Evolutionary conservation across 2,797 vertebrate species (phyloP).

Genomic region (Trachurus trachurus): DNA sequence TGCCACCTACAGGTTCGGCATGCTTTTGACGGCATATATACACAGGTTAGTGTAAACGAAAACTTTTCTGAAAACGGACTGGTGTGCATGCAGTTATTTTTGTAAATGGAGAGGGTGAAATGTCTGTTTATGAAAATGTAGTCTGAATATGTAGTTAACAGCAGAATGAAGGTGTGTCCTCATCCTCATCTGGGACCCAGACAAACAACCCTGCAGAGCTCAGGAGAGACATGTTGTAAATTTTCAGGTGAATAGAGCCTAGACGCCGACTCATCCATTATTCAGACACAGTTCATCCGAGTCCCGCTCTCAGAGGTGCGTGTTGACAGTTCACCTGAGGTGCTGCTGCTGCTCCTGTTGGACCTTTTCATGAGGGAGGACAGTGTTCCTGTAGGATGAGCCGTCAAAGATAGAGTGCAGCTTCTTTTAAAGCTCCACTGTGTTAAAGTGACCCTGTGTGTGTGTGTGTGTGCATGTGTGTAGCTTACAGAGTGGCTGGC

Average conservation of each 20-base stretch:
- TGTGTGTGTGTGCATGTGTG: slow-evolving; percentile 20
- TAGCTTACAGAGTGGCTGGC: slow-evolving; percentile 44
- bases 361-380: slow-evolving; percentile 19
- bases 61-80: too few relatives aligned
- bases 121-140: too few relatives aligned
- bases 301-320: slow-evolving; percentile 19
- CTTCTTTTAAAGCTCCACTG: slow-evolving; percentile 20
- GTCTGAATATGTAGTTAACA: too few relatives aligned
- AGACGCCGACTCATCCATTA: slow-evolving; percentile 54
- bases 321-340: slow-evolving; percentile 16
- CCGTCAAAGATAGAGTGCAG: slow-evolving; percentile 16
- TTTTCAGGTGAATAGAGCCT: slow-evolving; percentile 12
- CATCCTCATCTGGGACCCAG: background rate
- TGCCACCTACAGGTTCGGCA: too few relatives aligned
- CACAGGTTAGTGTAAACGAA: too few relatives aligned
- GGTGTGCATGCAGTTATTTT: too few relatives aligned
- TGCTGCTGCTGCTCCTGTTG: background rate
- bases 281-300: slow-evolving; percentile 53
- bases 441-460: slow-evolving; percentile 32
- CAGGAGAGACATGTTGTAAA: background rate
- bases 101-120: too few relatives aligned
- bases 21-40: too few relatives aligned
- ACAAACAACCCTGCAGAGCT: background rate
- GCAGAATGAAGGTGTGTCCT: background rate
- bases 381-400: background rate